A percentile compares a stretch with the other conserved stretches of the same genome.
phyloP scores from a whole-genome alignment of 92 coral and sea anemone species.

The Epizoanthus scotinus region DNA sequence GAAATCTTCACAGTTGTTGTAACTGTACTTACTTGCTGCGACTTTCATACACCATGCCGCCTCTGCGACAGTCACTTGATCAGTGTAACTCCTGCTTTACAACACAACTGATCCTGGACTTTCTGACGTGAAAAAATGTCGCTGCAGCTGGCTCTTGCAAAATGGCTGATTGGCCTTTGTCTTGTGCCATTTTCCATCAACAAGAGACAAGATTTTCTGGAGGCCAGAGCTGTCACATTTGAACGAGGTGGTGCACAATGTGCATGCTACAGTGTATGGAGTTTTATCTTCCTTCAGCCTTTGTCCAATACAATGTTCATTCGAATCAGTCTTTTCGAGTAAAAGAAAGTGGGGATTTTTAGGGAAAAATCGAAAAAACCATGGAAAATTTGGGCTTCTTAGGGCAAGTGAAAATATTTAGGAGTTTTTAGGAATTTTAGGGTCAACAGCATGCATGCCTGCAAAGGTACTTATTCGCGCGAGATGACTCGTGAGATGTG shows the following conservation, averaged over 20 bases:
- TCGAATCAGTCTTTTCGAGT: constrained; percentile 34
- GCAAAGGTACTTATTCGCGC: too few species aligned
- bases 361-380: too few species aligned
- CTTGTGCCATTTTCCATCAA: constrained; percentile 49
- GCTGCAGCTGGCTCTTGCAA: constrained; percentile 25
- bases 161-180: constrained; percentile 36
- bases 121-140: constrained; percentile 36
- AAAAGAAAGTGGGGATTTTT: too few species aligned
- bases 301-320: constrained; percentile 42
- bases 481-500: too few species aligned
- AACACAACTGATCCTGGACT: constrained; percentile 44
- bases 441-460: too few species aligned
- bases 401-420: too few species aligned
- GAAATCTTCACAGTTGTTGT: constrained; percentile 44
- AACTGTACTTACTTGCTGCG: constrained; percentile 42
- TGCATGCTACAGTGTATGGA: constrained; percentile 49
- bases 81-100: constrained; percentile 41
- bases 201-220: constrained; percentile 32
- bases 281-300: constrained; percentile 48
- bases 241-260: constrained; percentile 41
- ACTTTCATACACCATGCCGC: constrained; percentile 52
- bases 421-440: too few species aligned
- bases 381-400: too few species aligned
- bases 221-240: constrained; percentile 43
- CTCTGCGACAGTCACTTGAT: constrained; percentile 50